These are phyloP conservation scores for Gymnocheta viridis DNA, from an alignment of 2,888 invertebrate genomes.

Conservation along the genomic window DNA sequence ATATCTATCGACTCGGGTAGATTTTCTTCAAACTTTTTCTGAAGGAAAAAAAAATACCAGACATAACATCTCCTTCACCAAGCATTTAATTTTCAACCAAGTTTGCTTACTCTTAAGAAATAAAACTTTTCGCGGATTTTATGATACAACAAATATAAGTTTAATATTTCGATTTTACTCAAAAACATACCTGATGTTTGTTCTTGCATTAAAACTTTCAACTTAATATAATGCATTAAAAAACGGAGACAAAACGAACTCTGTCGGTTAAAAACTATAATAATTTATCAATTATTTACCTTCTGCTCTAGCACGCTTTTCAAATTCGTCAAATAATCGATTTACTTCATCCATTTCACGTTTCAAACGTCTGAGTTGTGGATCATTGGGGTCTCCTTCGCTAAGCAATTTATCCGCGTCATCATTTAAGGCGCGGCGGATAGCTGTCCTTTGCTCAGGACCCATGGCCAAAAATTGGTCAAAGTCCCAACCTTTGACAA, in stretches of 20 bases:
- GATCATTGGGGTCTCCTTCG: constrained; percentile 98
- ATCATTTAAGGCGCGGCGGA: constrained; percentile 96
- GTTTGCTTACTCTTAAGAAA: too few species aligned
- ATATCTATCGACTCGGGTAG: too few species aligned
- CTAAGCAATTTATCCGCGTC: constrained; percentile 97
- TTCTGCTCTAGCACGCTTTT: constrained; percentile 92
- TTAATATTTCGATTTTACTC: too few species aligned
- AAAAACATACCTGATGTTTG: too few species aligned
- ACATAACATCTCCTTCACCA: too few species aligned
- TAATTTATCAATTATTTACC: constrained; percentile 82
- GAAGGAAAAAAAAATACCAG: too few species aligned
- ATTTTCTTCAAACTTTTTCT: too few species aligned
- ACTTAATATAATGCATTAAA: not conserved
- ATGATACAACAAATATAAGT: too few species aligned
- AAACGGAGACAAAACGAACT: too few species aligned
- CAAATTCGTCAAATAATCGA: constrained; percentile 95
- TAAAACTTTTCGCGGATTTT: too few species aligned
- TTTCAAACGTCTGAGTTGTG: constrained; percentile 92
- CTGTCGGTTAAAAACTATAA: not conserved
- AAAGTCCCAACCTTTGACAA: constrained; percentile 94
- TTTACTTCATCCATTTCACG: constrained; percentile 98
- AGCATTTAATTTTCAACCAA: too few species aligned
- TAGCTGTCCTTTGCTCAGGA: constrained; percentile 96
- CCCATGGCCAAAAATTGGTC: constrained; percentile 98
- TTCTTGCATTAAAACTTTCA: too few species aligned